Evolutionary conservation across 1,140 invertebrate species (phyloP).

Genomic region (Eulimnadia texana): DNA sequence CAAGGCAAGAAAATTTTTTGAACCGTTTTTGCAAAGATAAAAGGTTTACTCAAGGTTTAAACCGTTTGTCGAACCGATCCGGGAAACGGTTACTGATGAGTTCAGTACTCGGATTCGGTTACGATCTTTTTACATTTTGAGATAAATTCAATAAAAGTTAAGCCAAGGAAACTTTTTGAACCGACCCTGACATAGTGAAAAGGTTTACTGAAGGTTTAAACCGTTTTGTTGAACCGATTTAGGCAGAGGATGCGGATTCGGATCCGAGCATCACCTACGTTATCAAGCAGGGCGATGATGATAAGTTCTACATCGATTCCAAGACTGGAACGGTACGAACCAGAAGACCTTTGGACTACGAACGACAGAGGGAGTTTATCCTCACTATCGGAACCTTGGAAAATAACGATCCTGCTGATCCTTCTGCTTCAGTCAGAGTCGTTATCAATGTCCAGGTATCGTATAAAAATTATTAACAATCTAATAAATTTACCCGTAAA

Average conservation of each 20-base stretch:
- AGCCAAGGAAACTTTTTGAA: too few species aligned
- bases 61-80: too few species aligned
- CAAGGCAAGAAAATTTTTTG: slow-evolving; percentile 25
- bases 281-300: slow-evolving; percentile 60
- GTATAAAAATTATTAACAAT: too few species aligned
- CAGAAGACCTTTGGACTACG: slow-evolving; percentile 57
- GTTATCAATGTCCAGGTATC: slow-evolving; percentile 57
- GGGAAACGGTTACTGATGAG: too few species aligned
- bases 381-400: slow-evolving; percentile 65
- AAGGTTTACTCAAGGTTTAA: too few species aligned
- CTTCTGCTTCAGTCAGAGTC: slow-evolving; percentile 57
- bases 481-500: slow-evolving; percentile 4
- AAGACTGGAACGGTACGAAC: slow-evolving; percentile 62
- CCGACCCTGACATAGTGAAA: too few species aligned
- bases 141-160: too few species aligned
- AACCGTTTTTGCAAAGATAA: neutral
- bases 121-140: too few species aligned
- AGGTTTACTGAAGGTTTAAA: too few species aligned
- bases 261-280: slow-evolving; percentile 62
- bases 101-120: too few species aligned
- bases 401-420: slow-evolving; percentile 45
- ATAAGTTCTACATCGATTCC: slow-evolving; percentile 66
- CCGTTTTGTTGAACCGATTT: too few species aligned
- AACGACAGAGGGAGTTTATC: slow-evolving; percentile 52
- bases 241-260: slow-evolving; percentile 64